These are phyloP conservation scores for Aporophyla nigra DNA, from an alignment of 2,888 invertebrate genomes.

Conservation along the genomic window DNA sequence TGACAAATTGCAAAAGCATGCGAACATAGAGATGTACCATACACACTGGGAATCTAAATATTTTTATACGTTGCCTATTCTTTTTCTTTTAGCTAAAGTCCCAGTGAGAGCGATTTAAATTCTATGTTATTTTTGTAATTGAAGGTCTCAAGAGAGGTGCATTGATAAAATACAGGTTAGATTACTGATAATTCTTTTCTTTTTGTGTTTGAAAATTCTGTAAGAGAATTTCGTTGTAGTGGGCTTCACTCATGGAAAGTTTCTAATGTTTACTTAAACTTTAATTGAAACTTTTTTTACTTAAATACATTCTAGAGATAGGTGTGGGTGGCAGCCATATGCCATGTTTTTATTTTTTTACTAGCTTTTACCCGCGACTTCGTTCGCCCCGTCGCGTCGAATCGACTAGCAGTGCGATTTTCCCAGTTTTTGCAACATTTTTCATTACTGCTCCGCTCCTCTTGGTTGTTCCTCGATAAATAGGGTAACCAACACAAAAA, in stretches of 20 bases:
- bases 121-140: background rate
- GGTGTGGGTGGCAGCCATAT: background rate
- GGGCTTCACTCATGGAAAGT: background rate
- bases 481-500: too few relatives aligned
- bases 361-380: too few relatives aligned
- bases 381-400: too few relatives aligned
- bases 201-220: too few relatives aligned
- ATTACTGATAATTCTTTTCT: background rate
- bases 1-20: background rate
- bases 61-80: background rate
- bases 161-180: background rate
- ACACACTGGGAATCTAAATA: background rate
- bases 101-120: constrained; percentile 11
- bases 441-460: too few relatives aligned
- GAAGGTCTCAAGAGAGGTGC: background rate
- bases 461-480: too few relatives aligned
- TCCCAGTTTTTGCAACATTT: too few relatives aligned
- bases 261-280: too few relatives aligned
- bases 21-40: background rate
- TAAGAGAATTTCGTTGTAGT: background rate
- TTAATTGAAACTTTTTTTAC: too few relatives aligned
- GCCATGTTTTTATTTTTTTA: too few relatives aligned
- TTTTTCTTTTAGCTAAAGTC: background rate
- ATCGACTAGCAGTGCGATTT: too few relatives aligned
- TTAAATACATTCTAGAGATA: too few relatives aligned